Evolutionary conservation across 2,113 vertebrate genomes (phyloP).

Genomic region (Pseudolaguvia tuberculata): DNA sequence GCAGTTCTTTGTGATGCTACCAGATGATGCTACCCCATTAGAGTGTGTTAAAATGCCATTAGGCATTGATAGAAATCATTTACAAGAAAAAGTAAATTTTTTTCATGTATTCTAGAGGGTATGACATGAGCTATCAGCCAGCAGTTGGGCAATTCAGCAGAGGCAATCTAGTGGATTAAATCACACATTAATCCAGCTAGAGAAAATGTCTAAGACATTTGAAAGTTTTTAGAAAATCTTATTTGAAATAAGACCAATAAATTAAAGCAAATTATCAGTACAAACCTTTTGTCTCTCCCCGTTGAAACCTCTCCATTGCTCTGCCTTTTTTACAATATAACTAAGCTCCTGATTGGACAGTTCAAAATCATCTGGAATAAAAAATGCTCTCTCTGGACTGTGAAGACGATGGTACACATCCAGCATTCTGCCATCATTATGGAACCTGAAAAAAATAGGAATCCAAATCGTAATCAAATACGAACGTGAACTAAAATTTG

Average conservation of each 20-base stretch:
- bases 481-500: background rate
- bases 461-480: background rate
- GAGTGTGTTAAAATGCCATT: background rate
- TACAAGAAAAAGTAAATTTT: constrained; percentile 34
- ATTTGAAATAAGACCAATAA: background rate
- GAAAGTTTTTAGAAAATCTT: too few species aligned
- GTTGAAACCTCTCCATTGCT: constrained; percentile 85
- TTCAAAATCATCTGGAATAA: constrained; percentile 82
- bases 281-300: constrained; percentile 86
- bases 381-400: constrained; percentile 73
- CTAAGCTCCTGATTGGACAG: constrained; percentile 87
- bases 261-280: background rate
- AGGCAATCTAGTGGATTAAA: constrained; percentile 50
- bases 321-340: constrained; percentile 80
- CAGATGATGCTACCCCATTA: background rate
- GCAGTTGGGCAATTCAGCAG: constrained; percentile 35
- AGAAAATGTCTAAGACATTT: constrained; percentile 22
- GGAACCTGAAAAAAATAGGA: constrained; percentile 65
- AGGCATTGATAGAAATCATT: constrained; percentile 13
- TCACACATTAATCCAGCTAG: constrained; percentile 54
- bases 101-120: background rate
- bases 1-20: background rate
- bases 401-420: constrained; percentile 77
- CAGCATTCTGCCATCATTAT: constrained; percentile 76
- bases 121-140: constrained; percentile 38